phyloP scores from a whole-genome alignment of 2,113 vertebrate species.

The Glaucidium brasilianum region DNA sequence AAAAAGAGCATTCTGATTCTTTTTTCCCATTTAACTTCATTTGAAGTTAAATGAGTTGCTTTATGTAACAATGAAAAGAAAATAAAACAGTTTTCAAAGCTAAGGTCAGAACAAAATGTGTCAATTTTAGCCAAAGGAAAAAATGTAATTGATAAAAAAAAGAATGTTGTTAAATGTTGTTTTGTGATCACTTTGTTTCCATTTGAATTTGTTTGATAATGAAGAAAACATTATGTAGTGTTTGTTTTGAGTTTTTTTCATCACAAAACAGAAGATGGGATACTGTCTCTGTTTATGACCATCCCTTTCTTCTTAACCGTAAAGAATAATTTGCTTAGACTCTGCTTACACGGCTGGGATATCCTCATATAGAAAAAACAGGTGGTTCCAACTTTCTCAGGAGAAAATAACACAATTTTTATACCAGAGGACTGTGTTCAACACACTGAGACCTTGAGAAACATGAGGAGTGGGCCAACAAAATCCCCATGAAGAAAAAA shows the following conservation, averaged over 20 bases:
- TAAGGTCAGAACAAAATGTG: neutral
- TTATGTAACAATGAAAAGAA: slow-evolving; percentile 13
- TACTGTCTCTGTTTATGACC: neutral
- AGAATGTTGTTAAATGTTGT: neutral
- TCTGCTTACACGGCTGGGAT: neutral
- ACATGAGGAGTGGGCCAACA: neutral
- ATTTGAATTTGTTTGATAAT: neutral
- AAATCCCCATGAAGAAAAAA: neutral
- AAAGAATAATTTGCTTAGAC: neutral
- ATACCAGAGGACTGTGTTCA: neutral
- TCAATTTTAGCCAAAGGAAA: neutral
- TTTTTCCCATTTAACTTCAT: neutral
- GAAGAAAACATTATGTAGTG: neutral
- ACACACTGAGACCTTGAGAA: neutral
- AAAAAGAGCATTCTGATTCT: neutral
- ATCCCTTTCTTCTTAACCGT: neutral
- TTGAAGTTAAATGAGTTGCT: slow-evolving; percentile 27
- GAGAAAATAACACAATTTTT: neutral
- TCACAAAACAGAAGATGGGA: neutral
- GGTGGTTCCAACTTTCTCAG: neutral
- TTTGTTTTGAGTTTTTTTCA: neutral
- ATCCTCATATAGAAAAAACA: neutral
- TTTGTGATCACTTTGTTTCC: slow-evolving; percentile 15
- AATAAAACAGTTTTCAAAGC: neutral
- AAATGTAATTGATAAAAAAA: neutral